Percentiles rank a stretch among this genome's conserved stretches.
Evolutionary conservation across 2,888 invertebrate genomes (phyloP).

Genomic region (Coelinius sp.): DNA sequence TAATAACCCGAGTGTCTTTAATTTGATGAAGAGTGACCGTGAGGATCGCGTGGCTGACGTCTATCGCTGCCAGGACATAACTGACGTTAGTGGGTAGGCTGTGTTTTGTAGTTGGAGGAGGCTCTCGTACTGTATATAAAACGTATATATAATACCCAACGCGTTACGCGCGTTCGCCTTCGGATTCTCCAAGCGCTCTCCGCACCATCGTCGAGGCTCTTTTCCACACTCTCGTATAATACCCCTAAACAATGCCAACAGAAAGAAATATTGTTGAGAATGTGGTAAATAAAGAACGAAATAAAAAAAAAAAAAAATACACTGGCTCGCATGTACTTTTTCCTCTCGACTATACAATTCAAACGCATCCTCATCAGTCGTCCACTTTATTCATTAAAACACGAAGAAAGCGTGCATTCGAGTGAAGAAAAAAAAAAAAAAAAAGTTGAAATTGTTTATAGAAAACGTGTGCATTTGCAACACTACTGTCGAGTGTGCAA

Average conservation of each 20-base stretch:
- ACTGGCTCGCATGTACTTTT: neutral
- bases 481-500: neutral
- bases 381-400: slow-evolving; percentile 22
- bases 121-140: slow-evolving; percentile 35
- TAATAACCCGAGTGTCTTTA: neutral
- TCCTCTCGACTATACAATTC: neutral
- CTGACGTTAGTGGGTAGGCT: slow-evolving; percentile 55
- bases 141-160: slow-evolving; percentile 32
- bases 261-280: neutral
- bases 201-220: slow-evolving; percentile 20
- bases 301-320: neutral
- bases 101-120: slow-evolving; percentile 11
- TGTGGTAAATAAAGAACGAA: neutral
- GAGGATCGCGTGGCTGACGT: slow-evolving; percentile 58
- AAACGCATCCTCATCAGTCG: slow-evolving; percentile 12
- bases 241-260: neutral
- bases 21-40: slow-evolving; percentile 31
- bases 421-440: neutral
- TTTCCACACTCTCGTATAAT: slow-evolving; percentile 18
- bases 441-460: neutral
- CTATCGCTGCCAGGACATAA: slow-evolving; percentile 69
- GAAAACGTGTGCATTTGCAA: neutral
- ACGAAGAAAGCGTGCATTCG: slow-evolving; percentile 11
- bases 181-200: neutral
- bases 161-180: slow-evolving; percentile 36